Base-by-base conservation (phyloP, 2,888 invertebrate species). In the Chrysomela aeneicollis region DNA sequence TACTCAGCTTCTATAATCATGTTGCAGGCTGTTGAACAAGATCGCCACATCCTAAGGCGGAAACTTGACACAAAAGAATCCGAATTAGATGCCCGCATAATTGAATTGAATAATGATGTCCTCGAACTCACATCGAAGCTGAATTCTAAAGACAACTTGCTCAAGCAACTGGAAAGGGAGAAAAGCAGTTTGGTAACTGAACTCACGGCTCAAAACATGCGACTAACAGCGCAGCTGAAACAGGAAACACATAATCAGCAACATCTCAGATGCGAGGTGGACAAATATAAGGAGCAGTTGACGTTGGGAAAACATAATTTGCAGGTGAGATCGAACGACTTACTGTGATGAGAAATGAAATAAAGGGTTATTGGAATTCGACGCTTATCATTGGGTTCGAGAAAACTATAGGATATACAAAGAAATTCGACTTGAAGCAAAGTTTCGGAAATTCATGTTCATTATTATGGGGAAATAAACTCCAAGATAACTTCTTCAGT, bases 61-160 rank as follows among this genome's bases (percentile, higher is more conserved):
- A 92, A 93, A 76, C 85, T 97, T 78, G 92, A 94, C 76, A 91
- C 93, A 47, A 89, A 92, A 47, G 92, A 94, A 80, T 92, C 93
- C 30, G 97, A 97, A 82, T 93, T 93, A 81, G 97, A 97, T 74
- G 90, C 93, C 57, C 87, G 92, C 71, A 88, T 95, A 51, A 83
- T 92, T 75, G 97, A 97, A 81, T 86, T 97, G 50, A 95, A 97
- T 82, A 90, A 92, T 73, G 97, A 97, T 84, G 88, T 97, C 79
- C 87, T 88, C 69, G 90, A 92, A 79, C 87, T 96, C 52, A 90
- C 91, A 68, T 86, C 89, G 64, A 92, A 93, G 81, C 86, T 96
- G 70, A 89, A 89, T 71, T 86, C 89, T 72, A 85, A 87, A 73
- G 88, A 88, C 63, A 85, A 82, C 19, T 84, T 85, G 4, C 84